Base-by-base conservation (phyloP, 2,113 vertebrate species). In the Upupa epops region DNA sequence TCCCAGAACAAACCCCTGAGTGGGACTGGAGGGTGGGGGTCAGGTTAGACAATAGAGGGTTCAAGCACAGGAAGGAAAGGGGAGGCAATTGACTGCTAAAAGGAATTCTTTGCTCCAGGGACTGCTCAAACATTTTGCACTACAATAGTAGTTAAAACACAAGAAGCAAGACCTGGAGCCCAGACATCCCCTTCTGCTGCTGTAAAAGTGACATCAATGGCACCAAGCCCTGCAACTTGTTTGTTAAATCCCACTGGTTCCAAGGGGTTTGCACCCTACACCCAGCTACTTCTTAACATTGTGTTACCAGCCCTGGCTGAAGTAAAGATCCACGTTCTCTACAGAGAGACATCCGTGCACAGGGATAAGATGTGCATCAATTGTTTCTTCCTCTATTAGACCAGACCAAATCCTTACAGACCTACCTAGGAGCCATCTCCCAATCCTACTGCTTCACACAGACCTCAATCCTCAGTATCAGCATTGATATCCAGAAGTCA, bases 401-500 rank as follows among this genome's bases (percentile, higher is more conserved):
- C 40, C 6, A 5, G 15, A 32, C 10, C 9, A n/a, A 26, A 49
- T 15, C n/a, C 9, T 52, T 25, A 64, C 37, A 31, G 3, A 3
- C 31, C 26, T 24, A 52, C 19, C 8, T 9, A 64, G 29, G 31
- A 32, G 22, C 28, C 28, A 13, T 17, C 32, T 75, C 37, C 52
- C 46, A 76, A 1, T 7, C 18, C 52, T 60, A 28, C 3, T 17
- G 9, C 3, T 18, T 34, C 32, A 63, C 21, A n/a, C 29, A 8
- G 9, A 59, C 24, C 8, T 78, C 17, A 52, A 1, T 4, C 54
- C 59, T 54, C 1, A 0, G 34, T 8, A 40, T 5, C 29, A 29
- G 21, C 21, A 28, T 11, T 22, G 37, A 36, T 8, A 32, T 29
- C 21, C n/a, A 37, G 16, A n/a, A n/a, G n/a, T n/a, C n/a, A n/a